phyloP scores from a whole-genome alignment of 2,888 invertebrate genomes.

The Hemistola chrysoprasaria region DNA sequence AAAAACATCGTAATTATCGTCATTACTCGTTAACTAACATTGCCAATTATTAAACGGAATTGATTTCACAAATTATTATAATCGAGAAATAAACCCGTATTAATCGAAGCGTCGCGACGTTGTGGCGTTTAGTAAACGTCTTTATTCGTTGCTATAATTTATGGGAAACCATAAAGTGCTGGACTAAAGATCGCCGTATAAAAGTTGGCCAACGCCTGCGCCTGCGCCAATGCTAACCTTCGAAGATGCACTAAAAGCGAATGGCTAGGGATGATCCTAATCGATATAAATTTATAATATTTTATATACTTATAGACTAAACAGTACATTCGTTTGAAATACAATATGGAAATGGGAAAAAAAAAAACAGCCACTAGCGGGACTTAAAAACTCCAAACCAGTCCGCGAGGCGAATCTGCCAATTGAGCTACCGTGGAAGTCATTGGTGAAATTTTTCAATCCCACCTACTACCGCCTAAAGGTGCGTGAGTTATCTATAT shows the following conservation, averaged over 20 bases:
- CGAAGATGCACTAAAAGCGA: conserved; percentile 52
- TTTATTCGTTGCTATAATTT: conserved; percentile 71
- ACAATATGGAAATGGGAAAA: no score
- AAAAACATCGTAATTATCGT: no score
- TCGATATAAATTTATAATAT: conserved; percentile 40
- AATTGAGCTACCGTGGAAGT: no score
- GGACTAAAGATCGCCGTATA: conserved; percentile 71
- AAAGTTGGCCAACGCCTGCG: conserved; percentile 63
- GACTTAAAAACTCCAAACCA: no score
- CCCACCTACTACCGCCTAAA: no score
- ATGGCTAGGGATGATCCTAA: conserved; percentile 36
- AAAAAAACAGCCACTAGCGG: no score
- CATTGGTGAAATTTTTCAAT: no score
- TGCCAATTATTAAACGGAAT: conserved; percentile 52
- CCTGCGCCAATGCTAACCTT: conserved; percentile 41
- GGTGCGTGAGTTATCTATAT: no score
- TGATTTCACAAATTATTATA: conserved; percentile 68
- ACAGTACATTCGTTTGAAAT: no score
- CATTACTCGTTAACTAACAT: conserved; percentile 41
- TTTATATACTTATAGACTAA: no score
- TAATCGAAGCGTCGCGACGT: conserved; percentile 67
- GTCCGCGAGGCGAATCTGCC: no score
- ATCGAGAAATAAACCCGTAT: conserved; percentile 69
- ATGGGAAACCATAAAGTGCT: conserved; percentile 65
- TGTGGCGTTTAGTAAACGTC: conserved; percentile 69